Conservation (phyloP, 2,888 invertebrate species). For the Andrena chrysosceles region DNA sequence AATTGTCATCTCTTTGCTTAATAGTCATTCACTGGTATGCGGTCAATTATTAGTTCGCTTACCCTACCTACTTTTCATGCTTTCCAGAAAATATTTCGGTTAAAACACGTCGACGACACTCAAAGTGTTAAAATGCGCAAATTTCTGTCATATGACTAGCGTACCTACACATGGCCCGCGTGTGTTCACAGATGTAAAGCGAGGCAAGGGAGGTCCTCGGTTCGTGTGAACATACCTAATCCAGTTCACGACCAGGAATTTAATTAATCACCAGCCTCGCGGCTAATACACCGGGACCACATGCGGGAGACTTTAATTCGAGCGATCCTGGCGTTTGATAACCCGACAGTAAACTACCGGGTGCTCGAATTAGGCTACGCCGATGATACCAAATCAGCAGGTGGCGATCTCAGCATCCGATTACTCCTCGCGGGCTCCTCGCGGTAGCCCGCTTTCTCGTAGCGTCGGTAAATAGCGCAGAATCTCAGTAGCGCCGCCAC, state of each 20-base stretch:
- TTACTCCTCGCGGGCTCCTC: conserved; percentile 32
- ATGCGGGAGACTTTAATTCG: conserved; percentile 65
- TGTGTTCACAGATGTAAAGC: neutral
- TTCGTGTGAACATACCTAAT: conserved; percentile 50
- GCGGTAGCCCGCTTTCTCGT: conserved; percentile 18
- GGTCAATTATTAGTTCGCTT: too few relatives aligned
- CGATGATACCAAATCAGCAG: conserved; percentile 69
- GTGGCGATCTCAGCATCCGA: conserved; percentile 65
- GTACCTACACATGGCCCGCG: neutral
- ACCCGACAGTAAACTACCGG: conserved; percentile 56
- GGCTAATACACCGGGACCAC: conserved; percentile 60
- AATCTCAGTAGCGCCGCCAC: conserved; percentile 19
- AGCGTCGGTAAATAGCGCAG: conserved; percentile 17
- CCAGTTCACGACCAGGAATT: conserved; percentile 54
- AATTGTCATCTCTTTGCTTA: too few relatives aligned
- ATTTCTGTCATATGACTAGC: neutral
- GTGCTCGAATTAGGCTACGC: conserved; percentile 62
- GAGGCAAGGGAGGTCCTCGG: neutral
- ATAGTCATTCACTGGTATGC: too few relatives aligned
- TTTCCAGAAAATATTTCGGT: too few relatives aligned
- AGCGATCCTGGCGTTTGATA: conserved; percentile 64
- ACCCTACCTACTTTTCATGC: too few relatives aligned
- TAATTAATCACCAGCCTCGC: conserved; percentile 68
- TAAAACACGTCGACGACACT: too few relatives aligned
- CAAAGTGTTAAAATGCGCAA: neutral